These are phyloP conservation scores for Jaculus jaculus DNA, from an alignment of 2,113 vertebrate genomes.

Conservation along the genomic window DNA sequence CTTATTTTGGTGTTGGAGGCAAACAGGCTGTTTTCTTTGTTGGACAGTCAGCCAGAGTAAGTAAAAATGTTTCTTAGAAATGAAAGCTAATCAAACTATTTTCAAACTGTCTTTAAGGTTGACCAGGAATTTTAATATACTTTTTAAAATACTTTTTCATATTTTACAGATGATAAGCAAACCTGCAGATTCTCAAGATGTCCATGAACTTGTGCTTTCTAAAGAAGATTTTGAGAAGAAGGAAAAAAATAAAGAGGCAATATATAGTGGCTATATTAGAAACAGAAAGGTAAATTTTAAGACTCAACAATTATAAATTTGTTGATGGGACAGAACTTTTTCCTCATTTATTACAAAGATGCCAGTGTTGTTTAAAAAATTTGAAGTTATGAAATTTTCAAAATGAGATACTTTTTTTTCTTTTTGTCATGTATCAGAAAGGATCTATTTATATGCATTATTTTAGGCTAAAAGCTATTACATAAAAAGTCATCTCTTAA, in stretches of 20 bases:
- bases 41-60: conserved; percentile 92
- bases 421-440: conserved; percentile 25
- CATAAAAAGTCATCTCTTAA: neutral
- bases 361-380: neutral
- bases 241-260: conserved; percentile 91
- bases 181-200: conserved; percentile 89
- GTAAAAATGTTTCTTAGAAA: conserved; percentile 71
- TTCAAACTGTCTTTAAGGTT: conserved; percentile 24
- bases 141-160: conserved; percentile 58
- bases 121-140: conserved; percentile 46
- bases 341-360: neutral
- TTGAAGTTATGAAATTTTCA: conserved; percentile 2
- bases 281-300: conserved; percentile 89
- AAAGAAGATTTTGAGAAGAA: conserved; percentile 96
- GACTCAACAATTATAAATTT: conserved; percentile 17
- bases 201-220: conserved; percentile 94
- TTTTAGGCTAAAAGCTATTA: conserved; percentile 1
- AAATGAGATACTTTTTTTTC: conserved; percentile 21
- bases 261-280: conserved; percentile 90
- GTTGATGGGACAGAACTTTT: neutral
- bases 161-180: conserved; percentile 94
- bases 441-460: conserved; percentile 4
- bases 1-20: conserved; percentile 97
- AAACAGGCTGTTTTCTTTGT: conserved; percentile 97
- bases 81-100: conserved; percentile 25